These are phyloP conservation scores for Apus apus DNA, from an alignment of 2,113 vertebrate species.

Conservation along the genomic window DNA sequence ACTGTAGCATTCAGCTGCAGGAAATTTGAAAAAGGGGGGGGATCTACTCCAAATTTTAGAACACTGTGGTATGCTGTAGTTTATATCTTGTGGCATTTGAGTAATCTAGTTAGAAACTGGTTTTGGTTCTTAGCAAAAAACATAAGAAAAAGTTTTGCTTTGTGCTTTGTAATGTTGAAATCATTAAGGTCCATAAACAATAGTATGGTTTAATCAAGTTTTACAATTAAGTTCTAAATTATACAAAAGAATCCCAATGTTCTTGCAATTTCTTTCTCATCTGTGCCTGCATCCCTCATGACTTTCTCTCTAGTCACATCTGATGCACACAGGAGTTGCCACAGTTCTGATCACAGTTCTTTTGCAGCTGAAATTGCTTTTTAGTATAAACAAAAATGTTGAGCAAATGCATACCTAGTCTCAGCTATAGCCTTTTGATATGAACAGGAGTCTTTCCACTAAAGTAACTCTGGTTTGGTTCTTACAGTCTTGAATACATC, in stretches of 20 bases:
- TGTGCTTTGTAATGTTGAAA: constrained; percentile 39
- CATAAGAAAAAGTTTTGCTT: background rate
- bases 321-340: background rate
- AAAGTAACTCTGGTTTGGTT: background rate
- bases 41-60: constrained; percentile 20
- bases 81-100: constrained; percentile 1
- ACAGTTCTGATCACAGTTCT: background rate
- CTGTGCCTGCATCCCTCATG: background rate
- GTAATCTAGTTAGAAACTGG: constrained; percentile 11
- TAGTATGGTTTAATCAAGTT: constrained; percentile 51
- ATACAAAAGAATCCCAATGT: background rate
- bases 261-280: background rate
- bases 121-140: background rate
- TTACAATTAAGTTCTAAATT: constrained; percentile 28
- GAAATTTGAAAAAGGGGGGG: background rate
- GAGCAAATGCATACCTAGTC: background rate
- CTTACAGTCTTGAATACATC: background rate
- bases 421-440: background rate
- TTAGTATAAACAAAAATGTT: background rate
- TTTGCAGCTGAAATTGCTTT: background rate
- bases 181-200: constrained; percentile 12
- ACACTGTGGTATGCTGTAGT: background rate
- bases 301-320: background rate
- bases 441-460: background rate
- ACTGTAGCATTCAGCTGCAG: background rate